phyloP scores from a whole-genome alignment of 35 echinoderm and acorn worm genomes.

The Nesometra sesokonis region DNA sequence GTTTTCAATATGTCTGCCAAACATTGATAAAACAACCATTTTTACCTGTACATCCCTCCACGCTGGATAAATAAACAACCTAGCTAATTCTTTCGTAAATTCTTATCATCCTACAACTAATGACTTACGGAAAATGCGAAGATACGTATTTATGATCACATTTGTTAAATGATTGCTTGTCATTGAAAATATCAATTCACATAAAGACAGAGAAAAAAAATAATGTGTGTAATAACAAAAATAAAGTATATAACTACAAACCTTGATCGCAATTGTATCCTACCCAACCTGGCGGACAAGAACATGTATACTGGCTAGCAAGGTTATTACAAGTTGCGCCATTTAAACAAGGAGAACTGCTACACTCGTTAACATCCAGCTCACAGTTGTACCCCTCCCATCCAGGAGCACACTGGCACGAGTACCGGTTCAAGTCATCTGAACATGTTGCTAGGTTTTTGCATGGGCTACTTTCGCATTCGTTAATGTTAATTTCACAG shows the following conservation, averaged over 20 bases:
- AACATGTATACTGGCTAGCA: slow-evolving; percentile 40
- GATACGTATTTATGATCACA: too few relatives aligned
- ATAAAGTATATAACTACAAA: neutral
- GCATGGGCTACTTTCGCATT: neutral
- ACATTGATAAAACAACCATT: too few relatives aligned
- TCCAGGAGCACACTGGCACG: neutral
- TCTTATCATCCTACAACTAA: too few relatives aligned
- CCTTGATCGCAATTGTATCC: neutral
- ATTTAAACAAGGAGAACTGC: slow-evolving; percentile 38
- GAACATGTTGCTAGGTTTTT: neutral
- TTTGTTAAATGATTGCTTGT: neutral
- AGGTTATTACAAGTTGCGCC: slow-evolving; percentile 31
- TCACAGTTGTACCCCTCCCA: slow-evolving; percentile 1
- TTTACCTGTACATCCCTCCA: too few relatives aligned
- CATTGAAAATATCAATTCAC: neutral
- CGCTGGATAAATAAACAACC: too few relatives aligned
- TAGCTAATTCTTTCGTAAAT: too few relatives aligned
- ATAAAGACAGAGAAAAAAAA: neutral
- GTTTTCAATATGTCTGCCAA: too few relatives aligned
- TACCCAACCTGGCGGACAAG: slow-evolving; percentile 31
- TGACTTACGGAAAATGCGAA: too few relatives aligned
- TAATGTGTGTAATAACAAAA: neutral
- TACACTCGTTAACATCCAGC: slow-evolving; percentile 61
- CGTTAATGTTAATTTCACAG: neutral
- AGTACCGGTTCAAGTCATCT: neutral